Conservation (phyloP, 2,797 vertebrate species). For the Ceyx erithaca region DNA sequence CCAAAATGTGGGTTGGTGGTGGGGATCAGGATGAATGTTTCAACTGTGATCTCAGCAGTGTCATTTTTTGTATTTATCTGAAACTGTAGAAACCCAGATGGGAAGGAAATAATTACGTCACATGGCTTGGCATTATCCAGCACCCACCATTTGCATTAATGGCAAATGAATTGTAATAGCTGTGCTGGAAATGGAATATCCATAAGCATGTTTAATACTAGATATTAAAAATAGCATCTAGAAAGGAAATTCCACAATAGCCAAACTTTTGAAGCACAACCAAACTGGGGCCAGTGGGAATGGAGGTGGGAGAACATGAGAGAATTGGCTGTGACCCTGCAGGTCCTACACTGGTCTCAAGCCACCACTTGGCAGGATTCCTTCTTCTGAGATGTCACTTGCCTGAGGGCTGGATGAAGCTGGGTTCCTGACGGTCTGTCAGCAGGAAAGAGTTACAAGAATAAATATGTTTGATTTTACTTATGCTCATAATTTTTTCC, state of each 20-base stretch:
- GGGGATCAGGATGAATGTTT: not conserved
- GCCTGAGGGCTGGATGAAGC: not conserved
- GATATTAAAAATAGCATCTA: slow-evolving; percentile 41
- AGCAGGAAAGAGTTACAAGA: not conserved
- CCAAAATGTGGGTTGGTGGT: not conserved
- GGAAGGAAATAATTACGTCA: slow-evolving; percentile 24
- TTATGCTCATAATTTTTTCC: not conserved
- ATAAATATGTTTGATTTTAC: not conserved
- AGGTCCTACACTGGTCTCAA: not conserved
- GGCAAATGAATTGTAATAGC: slow-evolving; percentile 1
- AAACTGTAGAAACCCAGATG: slow-evolving; percentile 20
- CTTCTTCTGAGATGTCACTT: rapidly evolving
- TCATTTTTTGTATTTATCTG: not conserved
- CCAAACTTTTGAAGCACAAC: not conserved
- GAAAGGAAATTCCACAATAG: slow-evolving; percentile 8
- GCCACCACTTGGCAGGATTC: not conserved
- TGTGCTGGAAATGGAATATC: slow-evolving; percentile 33
- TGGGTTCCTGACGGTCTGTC: not conserved
- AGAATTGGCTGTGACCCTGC: not conserved
- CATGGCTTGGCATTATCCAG: slow-evolving; percentile 23
- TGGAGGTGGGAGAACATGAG: not conserved
- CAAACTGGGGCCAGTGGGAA: not conserved
- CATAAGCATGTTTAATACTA: slow-evolving; percentile 1
- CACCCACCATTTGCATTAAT: slow-evolving; percentile 19
- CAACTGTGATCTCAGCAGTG: not conserved